Percentiles rank a stretch among this genome's conserved stretches.
phyloP scores from a whole-genome alignment of 2,113 vertebrate genomes.

The Monopterus albus region DNA sequence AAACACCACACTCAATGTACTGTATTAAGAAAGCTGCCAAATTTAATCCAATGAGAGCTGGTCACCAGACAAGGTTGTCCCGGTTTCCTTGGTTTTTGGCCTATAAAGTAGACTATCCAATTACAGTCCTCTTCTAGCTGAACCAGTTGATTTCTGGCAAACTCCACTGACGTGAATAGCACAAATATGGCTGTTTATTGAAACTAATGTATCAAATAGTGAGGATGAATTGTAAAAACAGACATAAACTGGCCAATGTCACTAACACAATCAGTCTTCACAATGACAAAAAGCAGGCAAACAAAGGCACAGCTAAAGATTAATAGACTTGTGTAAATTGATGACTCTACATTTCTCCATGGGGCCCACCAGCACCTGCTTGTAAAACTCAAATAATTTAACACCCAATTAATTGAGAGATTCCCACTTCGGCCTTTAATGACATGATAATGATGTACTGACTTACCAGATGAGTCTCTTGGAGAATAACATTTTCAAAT shows the following conservation, averaged over 20 bases:
- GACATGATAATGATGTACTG: constrained; percentile 8
- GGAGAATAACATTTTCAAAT: background rate
- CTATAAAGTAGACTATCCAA: background rate
- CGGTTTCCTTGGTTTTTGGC: background rate
- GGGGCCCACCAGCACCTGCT: constrained; percentile 24
- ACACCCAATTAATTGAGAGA: constrained; percentile 6
- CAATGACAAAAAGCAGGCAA: background rate
- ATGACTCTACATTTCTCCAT: constrained; percentile 1
- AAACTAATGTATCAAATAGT: background rate
- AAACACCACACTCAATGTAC: background rate
- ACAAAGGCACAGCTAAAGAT: background rate
- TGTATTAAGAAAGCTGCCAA: background rate
- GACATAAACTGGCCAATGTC: background rate
- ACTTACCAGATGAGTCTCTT: constrained; percentile 16
- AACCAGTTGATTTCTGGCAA: background rate
- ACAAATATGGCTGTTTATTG: background rate
- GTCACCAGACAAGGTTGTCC: background rate
- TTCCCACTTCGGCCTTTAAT: background rate
- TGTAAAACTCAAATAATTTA: constrained; percentile 33
- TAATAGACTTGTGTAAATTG: no score
- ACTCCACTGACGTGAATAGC: background rate
- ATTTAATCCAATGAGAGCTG: background rate
- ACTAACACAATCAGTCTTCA: background rate
- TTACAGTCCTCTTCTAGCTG: background rate
- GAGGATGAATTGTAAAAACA: background rate